Percentiles rank a stretch among this genome's conserved stretches.
Evolutionary conservation across 1,140 invertebrate genomes (phyloP).

Genomic region (Dendroctonus valens): DNA sequence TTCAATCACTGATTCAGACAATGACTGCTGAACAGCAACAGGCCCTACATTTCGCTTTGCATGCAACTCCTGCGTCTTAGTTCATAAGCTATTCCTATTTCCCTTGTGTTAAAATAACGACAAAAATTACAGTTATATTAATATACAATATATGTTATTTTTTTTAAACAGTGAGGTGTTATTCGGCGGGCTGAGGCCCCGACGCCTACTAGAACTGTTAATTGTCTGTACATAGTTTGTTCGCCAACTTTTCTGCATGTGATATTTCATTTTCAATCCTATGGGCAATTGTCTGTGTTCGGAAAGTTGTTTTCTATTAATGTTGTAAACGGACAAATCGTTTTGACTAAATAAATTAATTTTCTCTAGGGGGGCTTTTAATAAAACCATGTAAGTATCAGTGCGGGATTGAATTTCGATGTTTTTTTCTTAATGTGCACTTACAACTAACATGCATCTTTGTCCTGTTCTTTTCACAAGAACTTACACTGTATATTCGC

Average conservation of each 20-base stretch:
- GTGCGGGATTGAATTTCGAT: no score
- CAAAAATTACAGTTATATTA: constrained; percentile 22
- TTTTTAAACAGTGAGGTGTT: constrained; percentile 7
- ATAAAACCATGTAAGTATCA: no score
- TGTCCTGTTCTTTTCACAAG: no score
- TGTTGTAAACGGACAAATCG: no score
- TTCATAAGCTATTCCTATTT: constrained; percentile 30
- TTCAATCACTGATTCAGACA: constrained; percentile 75
- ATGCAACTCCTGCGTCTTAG: constrained; percentile 37
- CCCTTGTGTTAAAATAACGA: constrained; percentile 24
- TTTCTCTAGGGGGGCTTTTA: no score
- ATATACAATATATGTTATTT: constrained; percentile 24
- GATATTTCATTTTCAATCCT: constrained; percentile 29
- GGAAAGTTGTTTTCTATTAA: no score
- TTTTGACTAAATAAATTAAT: no score
- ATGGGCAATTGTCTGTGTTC: no score
- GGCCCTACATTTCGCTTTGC: constrained; percentile 70
- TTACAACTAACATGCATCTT: no score
- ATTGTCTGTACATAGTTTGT: constrained; percentile 29
- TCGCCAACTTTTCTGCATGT: constrained; percentile 40
- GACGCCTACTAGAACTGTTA: neutral
- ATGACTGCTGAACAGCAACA: constrained; percentile 78
- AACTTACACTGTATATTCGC: no score
- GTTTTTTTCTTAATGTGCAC: no score
- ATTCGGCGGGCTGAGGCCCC: neutral